These are phyloP conservation scores for Cricetomys ansorgei DNA, from an alignment of 2,113 vertebrate genomes.

Conservation along the genomic window DNA sequence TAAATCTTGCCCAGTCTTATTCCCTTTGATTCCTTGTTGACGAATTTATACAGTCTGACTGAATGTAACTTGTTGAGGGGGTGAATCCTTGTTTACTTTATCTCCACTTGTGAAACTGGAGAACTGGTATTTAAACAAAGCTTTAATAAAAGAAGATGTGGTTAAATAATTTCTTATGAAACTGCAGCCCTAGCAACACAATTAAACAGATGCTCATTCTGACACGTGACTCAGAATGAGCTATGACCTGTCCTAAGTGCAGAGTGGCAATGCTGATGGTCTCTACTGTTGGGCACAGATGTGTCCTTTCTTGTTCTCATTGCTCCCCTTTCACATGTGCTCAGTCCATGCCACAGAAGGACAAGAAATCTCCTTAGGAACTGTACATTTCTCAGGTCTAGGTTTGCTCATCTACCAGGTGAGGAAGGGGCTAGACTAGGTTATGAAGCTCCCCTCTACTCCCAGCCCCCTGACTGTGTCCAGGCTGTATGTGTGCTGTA, in stretches of 20 bases:
- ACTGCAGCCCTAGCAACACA: not conserved
- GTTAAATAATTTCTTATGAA: not conserved
- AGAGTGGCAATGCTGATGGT: not conserved
- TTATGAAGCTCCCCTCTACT: not conserved
- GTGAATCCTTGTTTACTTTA: not conserved
- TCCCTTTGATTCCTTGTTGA: not conserved
- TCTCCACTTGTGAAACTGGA: not conserved
- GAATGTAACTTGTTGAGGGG: not conserved
- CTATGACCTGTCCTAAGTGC: too few species aligned
- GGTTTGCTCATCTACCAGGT: not conserved
- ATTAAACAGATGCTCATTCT: not conserved
- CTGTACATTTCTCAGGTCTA: not conserved
- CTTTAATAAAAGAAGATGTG: not conserved
- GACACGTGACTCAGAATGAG: not conserved
- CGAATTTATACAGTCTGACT: not conserved
- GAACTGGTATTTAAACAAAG: not conserved
- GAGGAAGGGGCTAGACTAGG: not conserved
- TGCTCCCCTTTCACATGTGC: not conserved
- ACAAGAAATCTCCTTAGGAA: accelerated
- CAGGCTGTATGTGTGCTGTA: accelerated
- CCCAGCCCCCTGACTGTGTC: accelerated
- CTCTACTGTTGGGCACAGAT: accelerated
- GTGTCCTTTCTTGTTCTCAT: not conserved
- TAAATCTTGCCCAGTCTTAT: not conserved
- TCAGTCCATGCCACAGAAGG: not conserved